Base-by-base conservation (phyloP, 2,888 invertebrate genomes). In the Oxyscelio sp. region DNA sequence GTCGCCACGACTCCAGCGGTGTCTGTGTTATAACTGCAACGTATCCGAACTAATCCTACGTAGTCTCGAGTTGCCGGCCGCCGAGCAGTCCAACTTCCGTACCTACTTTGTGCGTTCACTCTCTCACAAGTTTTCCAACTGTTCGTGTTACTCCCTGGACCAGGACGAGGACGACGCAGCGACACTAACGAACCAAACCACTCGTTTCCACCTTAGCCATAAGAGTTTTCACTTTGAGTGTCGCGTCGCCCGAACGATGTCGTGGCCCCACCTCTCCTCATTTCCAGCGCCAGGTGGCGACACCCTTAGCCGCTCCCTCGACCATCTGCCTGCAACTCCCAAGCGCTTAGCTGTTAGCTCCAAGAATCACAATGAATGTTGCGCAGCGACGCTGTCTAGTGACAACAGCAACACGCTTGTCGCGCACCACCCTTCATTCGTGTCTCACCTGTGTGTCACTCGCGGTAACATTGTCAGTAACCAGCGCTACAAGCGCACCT, bases 21-120 rank as follows among this genome's bases (percentile, higher is more conserved):
- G 92, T 85, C 85, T 89, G 45, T 92, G 92, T 80, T 93, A 93
- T 87, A 92, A 93, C 75, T 93, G 92, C 87, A 92, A 92, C 85
- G 91, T 93, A 0, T 91, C 91, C 9, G 90, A 91, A 81, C 86
- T 93, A 83, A 93, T 93, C n/a, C 56, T 89, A 21, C 89, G 89
- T 50, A 92, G 92, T 73, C 83, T 88, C 27, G 90, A 92, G 40
- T 87, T 93, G 13, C 90, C 92, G 9, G 89, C 90, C 0, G 78
- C 90, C n/a, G 92, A 93, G 81, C 91, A 90, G 24, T 89, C 88
- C 4, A 92, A 93, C 50, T 92, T 93, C 21, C 88, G 89, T 40
- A 89, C 87, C 0, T 92, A 92, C 77, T 92, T 92, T 75, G 87
- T 88, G 6, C 88, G 90, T 17, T 92, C 92, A n/a, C 85, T 92